Evolutionary conservation across 2,797 vertebrate species (phyloP).

Genomic region (Liasis olivaceus): DNA sequence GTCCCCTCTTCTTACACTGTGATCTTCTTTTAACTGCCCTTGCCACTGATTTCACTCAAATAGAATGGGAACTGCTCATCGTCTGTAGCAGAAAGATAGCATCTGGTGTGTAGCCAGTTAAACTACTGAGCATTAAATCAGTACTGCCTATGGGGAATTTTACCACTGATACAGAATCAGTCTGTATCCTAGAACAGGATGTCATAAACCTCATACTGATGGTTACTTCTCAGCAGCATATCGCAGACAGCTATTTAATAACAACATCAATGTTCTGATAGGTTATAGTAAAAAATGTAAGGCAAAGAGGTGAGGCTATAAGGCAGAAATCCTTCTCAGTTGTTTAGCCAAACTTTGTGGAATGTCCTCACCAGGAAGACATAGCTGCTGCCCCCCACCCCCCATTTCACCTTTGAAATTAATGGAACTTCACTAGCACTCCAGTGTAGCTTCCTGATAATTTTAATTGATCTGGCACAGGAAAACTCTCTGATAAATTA

Average conservation of each 20-base stretch:
- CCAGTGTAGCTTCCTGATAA: neutral
- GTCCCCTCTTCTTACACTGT: too few relatives aligned
- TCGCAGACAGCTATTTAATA: neutral
- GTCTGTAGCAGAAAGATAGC: neutral
- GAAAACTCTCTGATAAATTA: neutral
- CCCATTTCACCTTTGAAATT: neutral
- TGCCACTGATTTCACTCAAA: neutral
- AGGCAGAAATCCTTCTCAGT: neutral
- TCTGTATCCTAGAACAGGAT: neutral
- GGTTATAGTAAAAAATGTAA: neutral
- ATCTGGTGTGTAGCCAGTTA: neutral
- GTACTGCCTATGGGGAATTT: neutral
- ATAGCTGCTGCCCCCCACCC: neutral
- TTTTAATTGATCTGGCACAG: neutral
- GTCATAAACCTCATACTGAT: neutral
- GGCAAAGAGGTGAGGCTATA: neutral
- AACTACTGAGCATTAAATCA: neutral
- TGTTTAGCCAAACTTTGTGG: neutral
- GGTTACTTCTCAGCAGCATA: neutral
- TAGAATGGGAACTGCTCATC: neutral
- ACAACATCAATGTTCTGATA: neutral
- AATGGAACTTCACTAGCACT: neutral
- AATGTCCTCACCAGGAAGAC: neutral
- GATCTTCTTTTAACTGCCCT: too few relatives aligned
- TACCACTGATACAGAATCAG: constrained; percentile 4